These are phyloP conservation scores for Euleptes europaea DNA, from an alignment of 2,113 vertebrate genomes.

Conservation along the genomic window DNA sequence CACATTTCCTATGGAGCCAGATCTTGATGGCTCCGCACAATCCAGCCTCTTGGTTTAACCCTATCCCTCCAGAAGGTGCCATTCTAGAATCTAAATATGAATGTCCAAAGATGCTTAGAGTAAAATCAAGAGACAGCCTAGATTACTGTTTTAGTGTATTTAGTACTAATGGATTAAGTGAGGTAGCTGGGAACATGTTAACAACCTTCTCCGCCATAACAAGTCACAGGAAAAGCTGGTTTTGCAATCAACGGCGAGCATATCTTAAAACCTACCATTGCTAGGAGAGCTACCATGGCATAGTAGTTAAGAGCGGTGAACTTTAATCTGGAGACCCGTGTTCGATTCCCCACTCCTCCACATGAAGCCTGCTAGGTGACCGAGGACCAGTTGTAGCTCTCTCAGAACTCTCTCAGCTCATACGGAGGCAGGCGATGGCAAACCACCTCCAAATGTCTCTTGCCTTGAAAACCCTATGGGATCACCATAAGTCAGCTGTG, in stretches of 20 bases:
- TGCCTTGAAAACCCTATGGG: too few species aligned
- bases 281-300: too few species aligned
- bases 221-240: neutral
- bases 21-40: neutral
- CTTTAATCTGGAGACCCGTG: too few species aligned
- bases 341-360: too few species aligned
- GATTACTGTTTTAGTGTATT: neutral
- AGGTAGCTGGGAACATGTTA: neutral
- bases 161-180: neutral
- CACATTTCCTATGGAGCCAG: rapidly evolving
- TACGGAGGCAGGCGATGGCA: too few species aligned
- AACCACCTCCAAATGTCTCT: too few species aligned
- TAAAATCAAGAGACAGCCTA: neutral
- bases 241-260: neutral
- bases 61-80: neutral
- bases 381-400: too few species aligned
- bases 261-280: neutral
- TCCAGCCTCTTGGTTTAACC: conserved; percentile 3
- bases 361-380: too few species aligned
- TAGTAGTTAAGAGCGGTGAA: too few species aligned
- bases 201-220: neutral
- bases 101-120: neutral
- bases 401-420: too few species aligned
- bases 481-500: too few species aligned
- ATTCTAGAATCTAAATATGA: neutral